Conservation (phyloP, 64 coral and sea anemone genomes). For the Montipora capricornis region DNA sequence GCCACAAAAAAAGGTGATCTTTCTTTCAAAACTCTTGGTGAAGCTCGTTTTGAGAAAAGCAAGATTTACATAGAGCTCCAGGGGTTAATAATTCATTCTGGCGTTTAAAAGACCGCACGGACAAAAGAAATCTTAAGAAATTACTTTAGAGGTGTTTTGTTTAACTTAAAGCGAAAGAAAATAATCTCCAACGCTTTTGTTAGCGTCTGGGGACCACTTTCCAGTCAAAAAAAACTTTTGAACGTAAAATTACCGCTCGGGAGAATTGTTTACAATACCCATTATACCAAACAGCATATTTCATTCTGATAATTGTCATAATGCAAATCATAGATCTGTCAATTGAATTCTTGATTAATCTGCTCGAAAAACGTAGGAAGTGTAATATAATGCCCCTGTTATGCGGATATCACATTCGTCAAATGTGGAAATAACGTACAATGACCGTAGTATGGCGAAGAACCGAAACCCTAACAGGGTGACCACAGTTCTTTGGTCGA, state of each 20-base stretch:
- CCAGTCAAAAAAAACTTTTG: neutral
- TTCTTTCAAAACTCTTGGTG: neutral
- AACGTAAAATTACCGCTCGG: too few species aligned
- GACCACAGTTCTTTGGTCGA: neutral
- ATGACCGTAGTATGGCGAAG: neutral
- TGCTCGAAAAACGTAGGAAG: neutral
- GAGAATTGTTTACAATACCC: neutral
- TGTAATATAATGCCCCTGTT: neutral
- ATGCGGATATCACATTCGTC: neutral
- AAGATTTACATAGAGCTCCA: neutral
- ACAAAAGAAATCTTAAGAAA: conserved; percentile 16
- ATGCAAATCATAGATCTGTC: neutral
- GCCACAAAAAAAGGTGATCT: neutral
- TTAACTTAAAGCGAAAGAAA: neutral
- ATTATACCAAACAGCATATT: neutral
- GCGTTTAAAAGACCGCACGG: conserved; percentile 23
- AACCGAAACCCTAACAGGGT: too few species aligned
- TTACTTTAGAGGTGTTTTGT: conserved; percentile 1
- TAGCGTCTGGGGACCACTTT: neutral
- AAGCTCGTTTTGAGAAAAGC: neutral
- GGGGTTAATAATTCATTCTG: conserved; percentile 42
- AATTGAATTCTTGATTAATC: neutral
- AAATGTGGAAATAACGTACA: neutral
- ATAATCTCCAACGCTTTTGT: neutral
- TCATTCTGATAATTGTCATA: neutral